A percentile compares a stretch with the other conserved stretches of the same genome.
These are phyloP conservation scores for Amblyteles armatorius DNA, from an alignment of 2,888 invertebrate genomes.

Conservation along the genomic window DNA sequence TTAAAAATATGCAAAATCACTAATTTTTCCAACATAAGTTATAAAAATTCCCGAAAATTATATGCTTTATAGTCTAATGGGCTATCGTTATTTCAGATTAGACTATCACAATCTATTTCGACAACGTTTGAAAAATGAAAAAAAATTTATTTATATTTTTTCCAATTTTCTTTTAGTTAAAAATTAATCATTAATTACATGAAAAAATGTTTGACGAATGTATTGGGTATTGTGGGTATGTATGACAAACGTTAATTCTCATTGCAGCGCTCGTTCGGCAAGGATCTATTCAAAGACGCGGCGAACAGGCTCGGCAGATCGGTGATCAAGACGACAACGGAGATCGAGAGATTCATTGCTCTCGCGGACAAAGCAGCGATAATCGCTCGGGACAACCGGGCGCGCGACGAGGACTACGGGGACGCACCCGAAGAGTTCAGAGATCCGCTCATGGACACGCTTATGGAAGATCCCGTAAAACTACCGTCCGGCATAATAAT, in stretches of 20 bases:
- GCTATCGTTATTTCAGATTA: too few relatives aligned
- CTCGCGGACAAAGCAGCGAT: constrained; percentile 92
- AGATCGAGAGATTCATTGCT: constrained; percentile 94
- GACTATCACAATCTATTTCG: too few relatives aligned
- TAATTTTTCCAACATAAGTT: too few relatives aligned
- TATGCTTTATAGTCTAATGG: too few relatives aligned
- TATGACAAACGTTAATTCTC: constrained; percentile 10
- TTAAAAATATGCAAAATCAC: too few relatives aligned
- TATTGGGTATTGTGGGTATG: too few relatives aligned
- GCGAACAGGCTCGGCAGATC: constrained; percentile 92
- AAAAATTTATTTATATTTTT: too few relatives aligned
- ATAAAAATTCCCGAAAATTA: too few relatives aligned
- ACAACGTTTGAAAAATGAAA: too few relatives aligned
- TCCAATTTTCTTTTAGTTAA: not conserved
- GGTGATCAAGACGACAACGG: constrained; percentile 93
- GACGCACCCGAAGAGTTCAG: constrained; percentile 98
- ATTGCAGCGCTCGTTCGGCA: constrained; percentile 95
- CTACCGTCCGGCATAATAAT: constrained; percentile 96
- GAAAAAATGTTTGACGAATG: constrained; percentile 11
- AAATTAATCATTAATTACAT: not conserved
- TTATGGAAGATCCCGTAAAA: constrained; percentile 98
- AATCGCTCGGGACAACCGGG: constrained; percentile 92
- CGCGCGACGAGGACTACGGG: constrained; percentile 96
- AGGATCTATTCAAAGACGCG: constrained; percentile 96
- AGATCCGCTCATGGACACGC: constrained; percentile 98